Conservation (phyloP, 2,113 vertebrate species). For the Anhinga rufa region DNA sequence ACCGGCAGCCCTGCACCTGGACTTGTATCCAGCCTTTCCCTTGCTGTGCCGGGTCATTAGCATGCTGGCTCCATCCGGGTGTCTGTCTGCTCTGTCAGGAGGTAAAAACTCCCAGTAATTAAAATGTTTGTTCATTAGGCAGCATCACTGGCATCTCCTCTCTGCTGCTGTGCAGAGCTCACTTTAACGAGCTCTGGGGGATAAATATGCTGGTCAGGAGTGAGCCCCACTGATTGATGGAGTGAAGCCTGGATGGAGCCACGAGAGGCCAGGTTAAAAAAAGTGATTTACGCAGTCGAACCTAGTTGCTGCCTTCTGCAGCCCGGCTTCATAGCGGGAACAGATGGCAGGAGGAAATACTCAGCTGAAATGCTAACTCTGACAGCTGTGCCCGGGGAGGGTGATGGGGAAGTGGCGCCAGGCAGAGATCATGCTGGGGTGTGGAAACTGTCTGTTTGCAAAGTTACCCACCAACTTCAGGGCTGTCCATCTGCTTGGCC, state of each 20-base stretch:
- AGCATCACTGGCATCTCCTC: neutral
- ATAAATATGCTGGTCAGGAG: neutral
- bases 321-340: accelerated
- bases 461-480: neutral
- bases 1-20: neutral
- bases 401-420: neutral
- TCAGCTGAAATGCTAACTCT: neutral
- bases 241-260: neutral
- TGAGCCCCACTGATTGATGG: neutral
- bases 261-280: neutral
- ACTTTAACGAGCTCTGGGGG: neutral
- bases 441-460: neutral
- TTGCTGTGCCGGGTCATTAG: neutral
- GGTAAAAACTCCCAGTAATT: neutral
- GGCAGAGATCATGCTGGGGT: neutral
- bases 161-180: neutral
- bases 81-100: neutral
- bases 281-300: neutral
- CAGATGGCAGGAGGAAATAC: neutral
- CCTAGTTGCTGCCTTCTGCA: neutral
- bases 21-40: neutral
- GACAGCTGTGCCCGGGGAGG: neutral
- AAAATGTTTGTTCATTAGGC: neutral
- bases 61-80: neutral
- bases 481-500: neutral